A percentile compares a stretch with the other conserved stretches of the same genome.
These are phyloP conservation scores for Poecilia velifera DNA, from an alignment of 2,797 vertebrate species.

Conservation along the genomic window DNA sequence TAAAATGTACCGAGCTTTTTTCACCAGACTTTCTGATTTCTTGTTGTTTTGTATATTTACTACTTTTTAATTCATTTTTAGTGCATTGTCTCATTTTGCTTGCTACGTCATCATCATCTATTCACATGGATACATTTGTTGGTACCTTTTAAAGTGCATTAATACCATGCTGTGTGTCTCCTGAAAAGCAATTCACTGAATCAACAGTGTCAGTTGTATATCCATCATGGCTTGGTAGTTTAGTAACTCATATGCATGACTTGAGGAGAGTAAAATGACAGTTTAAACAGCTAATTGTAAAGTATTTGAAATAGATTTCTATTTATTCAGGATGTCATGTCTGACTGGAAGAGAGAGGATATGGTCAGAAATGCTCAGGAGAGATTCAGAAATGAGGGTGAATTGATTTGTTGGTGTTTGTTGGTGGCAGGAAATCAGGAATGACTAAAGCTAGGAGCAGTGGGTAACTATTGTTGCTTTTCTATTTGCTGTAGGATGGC, in stretches of 20 bases:
- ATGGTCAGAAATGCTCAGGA: background rate
- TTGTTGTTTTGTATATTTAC: background rate
- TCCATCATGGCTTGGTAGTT: background rate
- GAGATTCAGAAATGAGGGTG: background rate
- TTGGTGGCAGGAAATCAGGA: background rate
- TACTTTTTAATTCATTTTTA: background rate
- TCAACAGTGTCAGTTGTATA: background rate
- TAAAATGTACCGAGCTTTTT: background rate
- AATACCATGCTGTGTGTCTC: background rate
- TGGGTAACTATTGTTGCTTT: background rate
- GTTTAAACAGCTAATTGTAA: background rate
- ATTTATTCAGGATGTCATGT: background rate
- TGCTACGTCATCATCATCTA: background rate
- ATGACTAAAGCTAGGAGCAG: background rate
- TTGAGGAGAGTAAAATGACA: background rate
- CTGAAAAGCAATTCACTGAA: background rate
- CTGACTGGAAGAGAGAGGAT: background rate
- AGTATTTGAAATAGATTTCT: background rate
- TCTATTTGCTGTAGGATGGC: background rate
- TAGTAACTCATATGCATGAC: background rate
- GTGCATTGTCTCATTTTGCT: background rate
- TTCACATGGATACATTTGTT: background rate
- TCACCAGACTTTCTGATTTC: background rate
- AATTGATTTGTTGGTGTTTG: background rate
- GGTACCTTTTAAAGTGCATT: background rate